Percentiles rank a stretch among this genome's conserved stretches.
Evolutionary conservation across 2,797 vertebrate species (phyloP).

Genomic region (Myiothlypis chrysogaster): DNA sequence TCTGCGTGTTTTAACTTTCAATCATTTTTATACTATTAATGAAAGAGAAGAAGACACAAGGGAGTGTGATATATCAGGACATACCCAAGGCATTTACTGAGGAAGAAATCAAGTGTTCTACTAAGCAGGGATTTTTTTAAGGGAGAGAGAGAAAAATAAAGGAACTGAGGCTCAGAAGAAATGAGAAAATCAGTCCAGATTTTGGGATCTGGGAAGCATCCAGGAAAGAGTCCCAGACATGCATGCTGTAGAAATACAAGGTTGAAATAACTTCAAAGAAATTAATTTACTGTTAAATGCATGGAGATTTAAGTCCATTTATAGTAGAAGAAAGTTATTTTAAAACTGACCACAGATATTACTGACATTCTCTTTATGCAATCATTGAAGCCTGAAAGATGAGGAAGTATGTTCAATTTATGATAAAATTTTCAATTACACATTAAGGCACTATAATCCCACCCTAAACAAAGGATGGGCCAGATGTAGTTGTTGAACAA

Average conservation of each 20-base stretch:
- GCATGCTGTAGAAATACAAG: not conserved
- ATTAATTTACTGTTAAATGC: not conserved
- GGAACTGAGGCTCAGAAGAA: not conserved
- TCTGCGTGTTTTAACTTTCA: not conserved
- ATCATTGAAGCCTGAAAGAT: not conserved
- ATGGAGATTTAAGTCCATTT: not conserved
- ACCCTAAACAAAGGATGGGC: not conserved
- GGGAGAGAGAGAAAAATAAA: not conserved
- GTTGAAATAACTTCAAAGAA: not conserved
- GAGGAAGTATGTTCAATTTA: not conserved
- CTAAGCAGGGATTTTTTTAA: not conserved
- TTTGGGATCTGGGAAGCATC: not conserved
- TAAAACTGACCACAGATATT: not conserved
- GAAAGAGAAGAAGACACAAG: not conserved
- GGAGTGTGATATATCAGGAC: not conserved
- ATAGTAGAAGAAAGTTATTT: not conserved
- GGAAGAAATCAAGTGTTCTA: not conserved
- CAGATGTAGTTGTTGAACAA: not conserved
- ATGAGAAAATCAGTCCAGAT: not conserved
- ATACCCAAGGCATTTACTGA: not conserved
- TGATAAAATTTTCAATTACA: not conserved
- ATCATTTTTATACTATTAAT: not conserved
- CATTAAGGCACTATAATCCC: not conserved
- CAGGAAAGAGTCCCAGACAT: not conserved
- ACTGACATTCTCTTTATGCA: not conserved